Evolutionary conservation across 2,113 vertebrate genomes (phyloP).

Genomic region (Colius striatus): DNA sequence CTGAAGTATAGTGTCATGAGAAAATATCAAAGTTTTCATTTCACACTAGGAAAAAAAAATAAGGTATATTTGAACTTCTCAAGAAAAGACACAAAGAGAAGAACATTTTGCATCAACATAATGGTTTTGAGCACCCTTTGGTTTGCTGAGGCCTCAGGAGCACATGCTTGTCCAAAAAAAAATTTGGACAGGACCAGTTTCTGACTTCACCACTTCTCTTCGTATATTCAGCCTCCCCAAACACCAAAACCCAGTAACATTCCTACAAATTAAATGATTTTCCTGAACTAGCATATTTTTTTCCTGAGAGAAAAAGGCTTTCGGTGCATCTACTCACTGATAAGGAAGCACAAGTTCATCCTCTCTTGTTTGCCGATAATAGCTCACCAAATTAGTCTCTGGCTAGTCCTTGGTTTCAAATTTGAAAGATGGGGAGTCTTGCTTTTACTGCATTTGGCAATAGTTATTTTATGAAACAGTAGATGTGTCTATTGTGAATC

Average conservation of each 20-base stretch:
- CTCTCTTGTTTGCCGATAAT: not conserved
- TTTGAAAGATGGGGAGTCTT: fast-evolving
- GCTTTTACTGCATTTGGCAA: not conserved
- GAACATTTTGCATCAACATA: not conserved
- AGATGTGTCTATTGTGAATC: not conserved
- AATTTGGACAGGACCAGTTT: fast-evolving
- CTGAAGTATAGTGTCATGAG: not conserved
- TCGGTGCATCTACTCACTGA: not conserved
- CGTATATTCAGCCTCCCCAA: not conserved
- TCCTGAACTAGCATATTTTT: not conserved
- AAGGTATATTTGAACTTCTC: not conserved
- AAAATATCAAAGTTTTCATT: not conserved
- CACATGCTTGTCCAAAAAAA: fast-evolving
- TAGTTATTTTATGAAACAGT: not conserved
- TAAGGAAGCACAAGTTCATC: not conserved
- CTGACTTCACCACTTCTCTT: not conserved
- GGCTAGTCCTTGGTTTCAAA: not conserved
- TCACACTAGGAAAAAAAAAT: not conserved
- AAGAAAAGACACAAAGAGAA: not conserved
- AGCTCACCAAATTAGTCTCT: too few species aligned
- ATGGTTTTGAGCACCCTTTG: not conserved
- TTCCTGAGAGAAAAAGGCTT: not conserved
- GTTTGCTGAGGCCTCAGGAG: not conserved
- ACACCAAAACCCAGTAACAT: fast-evolving
- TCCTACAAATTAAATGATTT: not conserved